A percentile compares a stretch with the other conserved stretches of the same genome.
phyloP scores from a whole-genome alignment of 2,797 vertebrate species.

The Euthynnus affinis region DNA sequence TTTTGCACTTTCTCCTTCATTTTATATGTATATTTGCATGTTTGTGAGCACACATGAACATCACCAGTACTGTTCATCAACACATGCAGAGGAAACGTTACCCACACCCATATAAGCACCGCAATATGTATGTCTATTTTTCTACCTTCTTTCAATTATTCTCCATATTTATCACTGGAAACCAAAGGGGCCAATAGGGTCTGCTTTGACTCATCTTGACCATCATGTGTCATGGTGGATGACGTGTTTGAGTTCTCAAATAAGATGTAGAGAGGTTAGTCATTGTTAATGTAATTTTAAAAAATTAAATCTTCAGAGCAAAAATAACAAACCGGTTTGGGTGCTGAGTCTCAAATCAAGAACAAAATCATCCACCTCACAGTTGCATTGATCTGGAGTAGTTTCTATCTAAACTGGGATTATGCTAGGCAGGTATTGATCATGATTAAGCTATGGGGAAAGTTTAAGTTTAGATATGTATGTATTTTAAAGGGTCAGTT shows the following conservation, averaged over 20 bases:
- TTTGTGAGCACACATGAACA: neutral
- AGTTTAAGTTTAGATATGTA: neutral
- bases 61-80: neutral
- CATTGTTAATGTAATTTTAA: too few species aligned
- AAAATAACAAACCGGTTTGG: too few species aligned
- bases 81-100: neutral
- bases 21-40: conserved; percentile 1
- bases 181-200: neutral
- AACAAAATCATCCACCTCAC: too few species aligned
- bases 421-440: neutral
- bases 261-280: too few species aligned
- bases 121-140: neutral
- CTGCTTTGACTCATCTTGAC: neutral
- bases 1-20: neutral
- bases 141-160: neutral
- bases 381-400: neutral
- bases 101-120: neutral
- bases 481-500: neutral
- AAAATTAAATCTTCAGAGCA: too few species aligned
- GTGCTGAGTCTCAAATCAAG: too few species aligned
- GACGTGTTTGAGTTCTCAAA: too few species aligned
- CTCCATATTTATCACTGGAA: neutral
- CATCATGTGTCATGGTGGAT: neutral
- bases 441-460: neutral
- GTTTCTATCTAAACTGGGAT: neutral